These are phyloP conservation scores for Melanotus villosus DNA, from an alignment of 2,888 invertebrate genomes.

Conservation along the genomic window DNA sequence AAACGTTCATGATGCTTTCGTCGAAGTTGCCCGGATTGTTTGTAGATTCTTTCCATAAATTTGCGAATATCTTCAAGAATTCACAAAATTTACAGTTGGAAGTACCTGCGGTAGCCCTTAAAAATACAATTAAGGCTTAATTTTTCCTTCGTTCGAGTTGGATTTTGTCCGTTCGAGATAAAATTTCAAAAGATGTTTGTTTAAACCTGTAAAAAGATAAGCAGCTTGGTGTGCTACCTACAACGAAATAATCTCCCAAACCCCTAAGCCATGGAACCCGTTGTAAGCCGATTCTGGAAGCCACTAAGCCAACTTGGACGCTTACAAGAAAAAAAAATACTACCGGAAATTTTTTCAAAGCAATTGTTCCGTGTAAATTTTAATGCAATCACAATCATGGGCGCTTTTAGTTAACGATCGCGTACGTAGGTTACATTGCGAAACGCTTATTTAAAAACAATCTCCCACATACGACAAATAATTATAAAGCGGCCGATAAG, in stretches of 20 bases:
- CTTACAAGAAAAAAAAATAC: background rate
- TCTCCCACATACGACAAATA: conserved; percentile 12
- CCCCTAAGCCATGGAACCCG: conserved; percentile 10
- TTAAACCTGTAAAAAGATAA: conserved; percentile 22
- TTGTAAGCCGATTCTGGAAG: conserved; percentile 29
- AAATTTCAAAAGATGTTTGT: background rate
- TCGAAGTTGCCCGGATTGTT: too few relatives aligned
- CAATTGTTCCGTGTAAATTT: too few relatives aligned
- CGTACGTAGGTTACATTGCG: conserved; percentile 11
- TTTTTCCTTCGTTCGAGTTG: background rate
- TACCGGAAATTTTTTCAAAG: too few relatives aligned
- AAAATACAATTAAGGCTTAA: background rate
- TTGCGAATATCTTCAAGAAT: too few relatives aligned
- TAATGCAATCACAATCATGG: background rate
- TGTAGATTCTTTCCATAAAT: too few relatives aligned
- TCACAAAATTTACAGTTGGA: too few relatives aligned
- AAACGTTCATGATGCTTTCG: too few relatives aligned
- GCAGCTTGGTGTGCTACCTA: conserved; percentile 29
- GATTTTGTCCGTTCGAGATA: background rate
- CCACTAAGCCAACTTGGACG: conserved; percentile 22
- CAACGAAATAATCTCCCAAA: conserved; percentile 19
- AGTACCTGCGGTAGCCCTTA: background rate
- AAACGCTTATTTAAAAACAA: conserved; percentile 13
- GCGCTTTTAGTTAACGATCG: background rate
- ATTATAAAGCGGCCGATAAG: conserved; percentile 18